These are phyloP conservation scores for Drosophila incognita DNA, from an alignment of 2,888 invertebrate species.

Conservation along the genomic window DNA sequence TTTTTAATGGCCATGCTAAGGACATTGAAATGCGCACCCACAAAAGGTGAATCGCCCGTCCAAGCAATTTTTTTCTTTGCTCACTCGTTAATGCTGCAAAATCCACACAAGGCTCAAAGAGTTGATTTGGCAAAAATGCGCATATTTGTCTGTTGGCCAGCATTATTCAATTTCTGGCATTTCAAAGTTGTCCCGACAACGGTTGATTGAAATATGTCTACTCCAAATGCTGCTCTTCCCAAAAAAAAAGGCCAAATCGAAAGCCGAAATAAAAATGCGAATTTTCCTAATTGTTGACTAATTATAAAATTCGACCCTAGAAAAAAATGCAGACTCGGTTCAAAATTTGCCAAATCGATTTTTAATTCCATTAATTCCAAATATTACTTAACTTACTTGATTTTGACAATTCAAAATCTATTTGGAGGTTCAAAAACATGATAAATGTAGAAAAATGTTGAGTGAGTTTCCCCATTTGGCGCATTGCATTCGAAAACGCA, in stretches of 20 bases:
- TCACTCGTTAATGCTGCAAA: background rate
- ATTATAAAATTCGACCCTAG: background rate
- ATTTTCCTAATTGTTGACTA: background rate
- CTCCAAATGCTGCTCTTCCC: background rate
- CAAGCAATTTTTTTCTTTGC: background rate
- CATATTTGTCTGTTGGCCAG: constrained; percentile 28
- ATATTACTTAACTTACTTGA: background rate
- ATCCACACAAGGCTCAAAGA: constrained; percentile 16
- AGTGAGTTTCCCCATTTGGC: too few relatives aligned
- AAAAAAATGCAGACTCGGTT: background rate
- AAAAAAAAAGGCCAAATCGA: background rate
- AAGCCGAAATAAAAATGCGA: background rate
- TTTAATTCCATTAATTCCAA: background rate
- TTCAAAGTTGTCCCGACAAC: constrained; percentile 41
- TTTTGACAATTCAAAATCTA: too few relatives aligned
- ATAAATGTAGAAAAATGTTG: background rate
- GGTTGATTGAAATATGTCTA: background rate
- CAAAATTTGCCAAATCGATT: background rate
- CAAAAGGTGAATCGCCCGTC: constrained; percentile 44
- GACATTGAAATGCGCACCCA: constrained; percentile 20
- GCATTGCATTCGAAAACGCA: background rate
- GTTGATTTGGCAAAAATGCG: constrained; percentile 23
- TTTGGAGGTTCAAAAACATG: too few relatives aligned
- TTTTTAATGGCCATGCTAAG: constrained; percentile 34
- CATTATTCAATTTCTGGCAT: constrained; percentile 44